Conservation (phyloP, 2,113 vertebrate genomes). For the Benitochromis conjunctus region DNA sequence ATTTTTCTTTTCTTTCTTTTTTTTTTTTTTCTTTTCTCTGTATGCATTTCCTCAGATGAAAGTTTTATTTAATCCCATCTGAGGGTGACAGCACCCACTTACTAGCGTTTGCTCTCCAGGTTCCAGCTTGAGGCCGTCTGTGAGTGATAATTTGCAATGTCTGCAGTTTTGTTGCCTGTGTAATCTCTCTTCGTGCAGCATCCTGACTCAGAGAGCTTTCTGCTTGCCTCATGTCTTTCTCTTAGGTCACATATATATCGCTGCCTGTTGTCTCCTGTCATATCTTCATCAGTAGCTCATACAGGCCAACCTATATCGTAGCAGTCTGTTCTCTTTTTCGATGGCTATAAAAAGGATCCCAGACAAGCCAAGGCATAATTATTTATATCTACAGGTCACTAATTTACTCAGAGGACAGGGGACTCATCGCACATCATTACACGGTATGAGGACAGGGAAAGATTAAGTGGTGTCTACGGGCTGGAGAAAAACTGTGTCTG, state of each 20-base stretch:
- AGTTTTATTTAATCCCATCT: neutral
- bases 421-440: neutral
- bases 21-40: neutral
- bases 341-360: neutral
- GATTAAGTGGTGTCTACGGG: neutral
- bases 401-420: neutral
- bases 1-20: neutral
- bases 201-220: slow-evolving; percentile 35
- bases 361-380: neutral
- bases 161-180: slow-evolving; percentile 11
- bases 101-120: neutral
- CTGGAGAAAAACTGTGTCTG: neutral
- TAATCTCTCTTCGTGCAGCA: slow-evolving; percentile 12
- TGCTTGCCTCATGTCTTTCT: slow-evolving; percentile 40
- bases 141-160: slow-evolving; percentile 4
- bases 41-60: neutral
- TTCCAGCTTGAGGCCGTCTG: neutral
- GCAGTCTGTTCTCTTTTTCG: neutral
- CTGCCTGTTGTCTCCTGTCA: slow-evolving; percentile 2
- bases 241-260: slow-evolving; percentile 21
- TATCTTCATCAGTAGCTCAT: slow-evolving; percentile 27
- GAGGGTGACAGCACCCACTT: neutral
- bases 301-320: neutral
- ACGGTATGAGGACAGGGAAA: neutral
- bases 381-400: slow-evolving; percentile 26